Evolutionary conservation across 2,888 invertebrate genomes (phyloP), one percentile per base, ranked within the genome.

Genomic region (Tyria jacobaeae): DNA sequence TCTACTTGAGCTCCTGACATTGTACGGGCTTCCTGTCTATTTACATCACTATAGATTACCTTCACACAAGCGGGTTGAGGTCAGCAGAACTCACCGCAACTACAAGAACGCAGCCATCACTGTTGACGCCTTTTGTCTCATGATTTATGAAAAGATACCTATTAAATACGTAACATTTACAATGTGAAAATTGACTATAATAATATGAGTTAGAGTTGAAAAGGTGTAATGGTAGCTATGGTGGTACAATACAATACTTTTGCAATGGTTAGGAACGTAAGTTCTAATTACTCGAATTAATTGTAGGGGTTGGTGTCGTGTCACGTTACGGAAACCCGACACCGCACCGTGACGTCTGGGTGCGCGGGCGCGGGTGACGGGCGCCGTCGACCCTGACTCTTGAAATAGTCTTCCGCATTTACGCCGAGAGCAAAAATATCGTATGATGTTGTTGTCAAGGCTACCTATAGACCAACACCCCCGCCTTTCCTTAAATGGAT

Each of bases 321-420:
- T 86, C 79, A 80, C 73, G 65, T 87, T 84, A 81, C 85, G 75
- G 89, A 86, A 88, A 89, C 82, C 83, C 78, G 88, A 89, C 80
- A 86, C 86, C 82, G 79, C 80, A 86, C 86, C 82, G 79, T 77
- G 75, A 75, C 83, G 86, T 85, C 81, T 83, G 68, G 78, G 81
- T 75, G 82, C 81, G 86, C 84, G 85, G 84, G 85, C 82, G 85
- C 84, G 86, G 87, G 89, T 85, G 88, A 85, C 87, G 88, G 89
- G 87, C 86, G 87, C 82, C 82, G 75, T 79, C 79, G 92, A 85
- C 94, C 93, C 92, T 94, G 93, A 92, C 93, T 93, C 94, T 93
- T 94, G 92, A 94, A 94, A 94, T 94, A 94, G 94, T 92, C 94
- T 93, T 94, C 94, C 94, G 94, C 90, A 88, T 93, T 90, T 91